Evolutionary conservation across 2,888 invertebrate species (phyloP).

Genomic region (Mayetiola destructor): DNA sequence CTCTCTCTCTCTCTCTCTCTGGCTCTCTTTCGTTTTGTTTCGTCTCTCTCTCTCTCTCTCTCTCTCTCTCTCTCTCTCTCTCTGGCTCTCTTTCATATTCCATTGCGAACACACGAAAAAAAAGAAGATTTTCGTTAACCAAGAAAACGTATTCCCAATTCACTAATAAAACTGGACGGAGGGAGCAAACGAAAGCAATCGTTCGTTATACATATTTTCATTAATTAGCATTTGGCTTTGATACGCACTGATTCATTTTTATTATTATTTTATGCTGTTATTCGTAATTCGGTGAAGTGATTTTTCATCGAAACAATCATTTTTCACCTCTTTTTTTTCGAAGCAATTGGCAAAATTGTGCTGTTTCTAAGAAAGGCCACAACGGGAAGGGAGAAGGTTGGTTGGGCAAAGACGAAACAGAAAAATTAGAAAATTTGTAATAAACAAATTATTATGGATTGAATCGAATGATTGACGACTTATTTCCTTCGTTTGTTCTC

Average conservation of each 20-base stretch:
- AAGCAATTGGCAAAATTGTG: too few species aligned
- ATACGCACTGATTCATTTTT: conserved; percentile 14
- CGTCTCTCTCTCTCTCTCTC: not conserved
- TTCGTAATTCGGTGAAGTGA: too few species aligned
- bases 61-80: not conserved
- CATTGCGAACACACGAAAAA: conserved; percentile 4
- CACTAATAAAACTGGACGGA: not conserved
- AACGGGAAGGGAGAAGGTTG: too few species aligned
- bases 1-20: not conserved
- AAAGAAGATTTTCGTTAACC: not conserved
- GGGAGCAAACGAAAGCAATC: not conserved
- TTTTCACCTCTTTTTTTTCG: too few species aligned
- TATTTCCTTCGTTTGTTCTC: too few species aligned
- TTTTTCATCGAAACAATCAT: too few species aligned
- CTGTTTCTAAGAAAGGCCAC: too few species aligned
- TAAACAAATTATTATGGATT: too few species aligned
- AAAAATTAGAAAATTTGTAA: too few species aligned
- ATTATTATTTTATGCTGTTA: not conserved
- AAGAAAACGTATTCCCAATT: too few species aligned
- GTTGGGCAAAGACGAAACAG: too few species aligned
- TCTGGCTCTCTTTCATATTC: not conserved
- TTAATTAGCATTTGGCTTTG: conserved; percentile 14
- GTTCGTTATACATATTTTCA: conserved; percentile 3
- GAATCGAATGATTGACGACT: too few species aligned
- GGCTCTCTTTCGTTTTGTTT: not conserved